phyloP scores from a whole-genome alignment of 1,140 invertebrate genomes.

The Brachionus sp. region DNA sequence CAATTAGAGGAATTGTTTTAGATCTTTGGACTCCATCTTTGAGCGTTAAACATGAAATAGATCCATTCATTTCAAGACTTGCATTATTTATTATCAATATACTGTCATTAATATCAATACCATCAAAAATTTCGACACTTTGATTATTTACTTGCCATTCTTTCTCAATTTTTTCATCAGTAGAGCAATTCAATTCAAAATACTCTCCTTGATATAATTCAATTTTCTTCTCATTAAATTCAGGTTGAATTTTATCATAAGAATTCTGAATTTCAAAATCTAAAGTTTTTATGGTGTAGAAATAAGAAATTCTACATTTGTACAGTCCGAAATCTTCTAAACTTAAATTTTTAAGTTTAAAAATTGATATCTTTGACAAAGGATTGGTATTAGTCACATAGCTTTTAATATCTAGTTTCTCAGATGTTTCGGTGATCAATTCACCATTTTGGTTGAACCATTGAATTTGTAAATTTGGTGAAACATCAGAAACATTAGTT shows the following conservation, averaged over 20 bases:
- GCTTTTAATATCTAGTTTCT: not conserved
- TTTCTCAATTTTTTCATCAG: not conserved
- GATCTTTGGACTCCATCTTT: not conserved
- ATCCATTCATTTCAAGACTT: not conserved
- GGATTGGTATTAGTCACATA: not conserved
- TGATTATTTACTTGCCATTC: slow-evolving; percentile 11
- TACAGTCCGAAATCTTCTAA: not conserved
- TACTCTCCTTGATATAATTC: not conserved
- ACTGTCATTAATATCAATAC: not conserved
- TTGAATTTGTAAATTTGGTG: not conserved
- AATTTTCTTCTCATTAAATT: not conserved
- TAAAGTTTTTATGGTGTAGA: not conserved
- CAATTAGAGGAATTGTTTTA: not conserved
- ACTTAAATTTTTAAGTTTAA: not conserved
- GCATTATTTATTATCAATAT: not conserved
- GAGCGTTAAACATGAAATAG: not conserved
- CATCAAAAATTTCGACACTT: not conserved
- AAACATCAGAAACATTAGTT: not conserved
- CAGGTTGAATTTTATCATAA: not conserved
- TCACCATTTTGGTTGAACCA: not conserved
- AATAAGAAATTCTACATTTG: not conserved
- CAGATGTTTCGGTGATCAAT: not conserved
- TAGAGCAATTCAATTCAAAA: not conserved
- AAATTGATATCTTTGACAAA: not conserved
- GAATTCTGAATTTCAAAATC: not conserved